phyloP scores from a whole-genome alignment of 2,113 vertebrate genomes.

The Gorsachius goisagi region DNA sequence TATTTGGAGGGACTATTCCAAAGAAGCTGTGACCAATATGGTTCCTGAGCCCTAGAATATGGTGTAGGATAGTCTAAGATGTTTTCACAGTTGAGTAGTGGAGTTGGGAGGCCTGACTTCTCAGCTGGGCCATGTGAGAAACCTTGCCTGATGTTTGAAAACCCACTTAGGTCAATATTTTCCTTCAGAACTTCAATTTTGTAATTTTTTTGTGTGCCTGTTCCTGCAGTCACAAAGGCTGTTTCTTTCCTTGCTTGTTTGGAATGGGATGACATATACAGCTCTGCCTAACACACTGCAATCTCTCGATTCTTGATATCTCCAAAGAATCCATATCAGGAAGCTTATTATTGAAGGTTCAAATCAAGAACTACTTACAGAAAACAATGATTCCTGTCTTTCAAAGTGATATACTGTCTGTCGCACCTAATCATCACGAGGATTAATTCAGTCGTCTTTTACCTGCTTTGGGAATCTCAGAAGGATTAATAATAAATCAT shows the following conservation, averaged over 20 bases:
- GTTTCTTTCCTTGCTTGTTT: neutral
- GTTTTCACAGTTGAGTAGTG: neutral
- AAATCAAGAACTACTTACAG: neutral
- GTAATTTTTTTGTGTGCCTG: neutral
- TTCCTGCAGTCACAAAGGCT: neutral
- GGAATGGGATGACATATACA: neutral
- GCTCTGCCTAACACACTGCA: neutral
- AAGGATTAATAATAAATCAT: slow-evolving; percentile 26
- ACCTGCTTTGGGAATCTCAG: neutral
- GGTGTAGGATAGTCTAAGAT: neutral
- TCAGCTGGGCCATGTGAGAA: neutral
- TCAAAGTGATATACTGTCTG: neutral
- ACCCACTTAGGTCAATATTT: neutral
- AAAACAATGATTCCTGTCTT: neutral
- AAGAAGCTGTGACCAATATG: neutral
- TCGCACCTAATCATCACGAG: neutral
- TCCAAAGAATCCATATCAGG: neutral
- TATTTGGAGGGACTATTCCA: neutral
- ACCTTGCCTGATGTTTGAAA: neutral
- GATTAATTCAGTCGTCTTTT: slow-evolving; percentile 7
- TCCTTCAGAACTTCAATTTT: neutral
- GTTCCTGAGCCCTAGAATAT: neutral
- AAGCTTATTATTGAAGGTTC: neutral
- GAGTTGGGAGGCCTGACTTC: neutral
- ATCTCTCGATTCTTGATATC: neutral